Conservation (phyloP, 2,888 invertebrate species). For the Lepidonotus clava region DNA sequence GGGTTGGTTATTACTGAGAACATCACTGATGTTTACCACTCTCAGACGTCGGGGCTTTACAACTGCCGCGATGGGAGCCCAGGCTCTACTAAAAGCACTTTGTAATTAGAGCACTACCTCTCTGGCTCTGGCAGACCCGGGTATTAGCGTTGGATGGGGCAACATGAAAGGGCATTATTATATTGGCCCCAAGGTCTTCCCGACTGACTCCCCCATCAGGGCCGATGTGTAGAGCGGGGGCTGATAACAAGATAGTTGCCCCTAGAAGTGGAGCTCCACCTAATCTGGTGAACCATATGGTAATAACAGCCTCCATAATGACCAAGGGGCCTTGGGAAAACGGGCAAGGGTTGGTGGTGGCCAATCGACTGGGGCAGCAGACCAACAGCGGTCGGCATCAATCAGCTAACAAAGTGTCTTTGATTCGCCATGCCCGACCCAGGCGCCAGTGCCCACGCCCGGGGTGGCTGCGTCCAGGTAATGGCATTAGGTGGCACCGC, state of each 20-base stretch:
- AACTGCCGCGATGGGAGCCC: background rate
- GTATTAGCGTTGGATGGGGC: background rate
- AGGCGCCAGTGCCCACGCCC: background rate
- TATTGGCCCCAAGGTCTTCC: background rate
- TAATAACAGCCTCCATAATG: too few relatives aligned
- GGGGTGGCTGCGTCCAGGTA: background rate
- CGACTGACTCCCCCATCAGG: background rate
- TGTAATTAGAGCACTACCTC: constrained; percentile 1
- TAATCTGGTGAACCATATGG: too few relatives aligned
- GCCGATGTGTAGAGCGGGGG: too few relatives aligned
- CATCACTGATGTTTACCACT: background rate
- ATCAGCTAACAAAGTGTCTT: constrained; percentile 30
- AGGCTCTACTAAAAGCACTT: background rate
- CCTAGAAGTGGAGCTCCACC: too few relatives aligned
- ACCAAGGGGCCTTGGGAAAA: too few relatives aligned
- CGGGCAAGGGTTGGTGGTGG: too few relatives aligned
- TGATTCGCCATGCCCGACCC: background rate
- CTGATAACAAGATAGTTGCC: too few relatives aligned
- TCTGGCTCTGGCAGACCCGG: background rate
- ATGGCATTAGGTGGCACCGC: background rate
- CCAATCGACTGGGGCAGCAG: too few relatives aligned
- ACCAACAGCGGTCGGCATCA: background rate
- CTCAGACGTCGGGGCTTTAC: background rate
- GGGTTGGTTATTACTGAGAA: too few relatives aligned
- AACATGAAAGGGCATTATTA: constrained; percentile 16